These are phyloP conservation scores for Oostethus manadensis DNA, from an alignment of 2,113 vertebrate species.

Conservation along the genomic window DNA sequence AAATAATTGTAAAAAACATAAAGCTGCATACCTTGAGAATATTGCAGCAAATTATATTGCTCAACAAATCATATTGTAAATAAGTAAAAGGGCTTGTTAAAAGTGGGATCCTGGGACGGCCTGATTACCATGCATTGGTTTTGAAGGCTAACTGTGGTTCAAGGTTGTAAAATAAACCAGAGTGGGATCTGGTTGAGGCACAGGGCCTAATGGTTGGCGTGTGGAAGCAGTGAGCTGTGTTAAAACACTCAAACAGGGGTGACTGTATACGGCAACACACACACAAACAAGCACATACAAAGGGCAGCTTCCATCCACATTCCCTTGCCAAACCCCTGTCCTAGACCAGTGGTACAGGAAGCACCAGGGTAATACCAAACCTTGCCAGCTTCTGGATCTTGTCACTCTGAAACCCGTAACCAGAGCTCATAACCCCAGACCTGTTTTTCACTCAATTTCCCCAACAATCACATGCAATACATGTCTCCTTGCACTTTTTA, in stretches of 20 bases:
- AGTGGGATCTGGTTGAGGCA: constrained; percentile 55
- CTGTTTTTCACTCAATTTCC: constrained; percentile 66
- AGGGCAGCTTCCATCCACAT: constrained; percentile 13
- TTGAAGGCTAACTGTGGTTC: constrained; percentile 63
- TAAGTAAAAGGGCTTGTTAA: constrained; percentile 36
- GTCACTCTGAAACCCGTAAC: constrained; percentile 64
- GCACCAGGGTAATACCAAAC: constrained; percentile 55
- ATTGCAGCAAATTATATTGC: constrained; percentile 22
- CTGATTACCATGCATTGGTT: constrained; percentile 45
- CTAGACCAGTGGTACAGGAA: constrained; percentile 56
- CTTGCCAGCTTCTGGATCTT: constrained; percentile 68
- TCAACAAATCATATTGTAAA: constrained; percentile 21
- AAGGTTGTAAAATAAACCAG: constrained; percentile 71
- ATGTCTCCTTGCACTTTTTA: constrained; percentile 52
- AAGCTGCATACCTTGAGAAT: constrained; percentile 20
- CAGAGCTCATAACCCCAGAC: constrained; percentile 59
- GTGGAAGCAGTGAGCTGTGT: constrained; percentile 44
- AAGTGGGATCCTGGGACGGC: constrained; percentile 33
- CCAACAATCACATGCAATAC: constrained; percentile 65
- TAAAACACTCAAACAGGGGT: constrained; percentile 24
- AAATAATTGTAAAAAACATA: constrained; percentile 10
- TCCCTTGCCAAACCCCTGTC: constrained; percentile 17
- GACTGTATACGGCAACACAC: constrained; percentile 43
- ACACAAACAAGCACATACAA: constrained; percentile 21
- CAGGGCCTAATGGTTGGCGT: constrained; percentile 28